Percentiles rank a stretch among this genome's conserved stretches.
Conservation (phyloP, 1,140 invertebrate species). For the Heliconius nattereri region DNA sequence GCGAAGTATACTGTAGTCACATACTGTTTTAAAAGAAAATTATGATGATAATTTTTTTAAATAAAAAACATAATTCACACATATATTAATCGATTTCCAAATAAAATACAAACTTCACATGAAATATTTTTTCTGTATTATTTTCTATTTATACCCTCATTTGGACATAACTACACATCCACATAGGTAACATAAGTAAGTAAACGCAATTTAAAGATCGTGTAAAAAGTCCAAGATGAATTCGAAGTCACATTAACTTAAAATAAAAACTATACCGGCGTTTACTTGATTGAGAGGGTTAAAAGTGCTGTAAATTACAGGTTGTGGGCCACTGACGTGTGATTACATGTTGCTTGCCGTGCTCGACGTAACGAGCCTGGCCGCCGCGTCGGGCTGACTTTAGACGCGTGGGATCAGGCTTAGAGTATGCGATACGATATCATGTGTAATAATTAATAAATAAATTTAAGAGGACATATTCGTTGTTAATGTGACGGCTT, state of each 20-base stretch:
- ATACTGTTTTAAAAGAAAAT: too few species aligned
- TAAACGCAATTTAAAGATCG: constrained; percentile 9
- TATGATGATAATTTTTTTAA: too few species aligned
- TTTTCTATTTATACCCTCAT: too few species aligned
- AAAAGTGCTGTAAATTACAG: constrained; percentile 66
- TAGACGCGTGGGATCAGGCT: constrained; percentile 23
- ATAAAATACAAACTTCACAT: too few species aligned
- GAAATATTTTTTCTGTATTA: too few species aligned
- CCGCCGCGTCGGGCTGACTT: constrained; percentile 36
- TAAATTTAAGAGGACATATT: too few species aligned
- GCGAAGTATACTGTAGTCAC: too few species aligned
- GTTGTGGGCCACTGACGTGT: constrained; percentile 46
- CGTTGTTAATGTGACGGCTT: too few species aligned
- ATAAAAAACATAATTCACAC: too few species aligned
- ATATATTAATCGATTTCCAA: too few species aligned
- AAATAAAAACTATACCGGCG: constrained; percentile 47
- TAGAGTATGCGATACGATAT: neutral
- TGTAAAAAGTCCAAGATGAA: constrained; percentile 33
- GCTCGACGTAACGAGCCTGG: constrained; percentile 48
- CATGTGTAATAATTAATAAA: too few species aligned
- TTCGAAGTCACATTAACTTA: constrained; percentile 42
- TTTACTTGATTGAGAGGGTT: constrained; percentile 60
- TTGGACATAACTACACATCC: neutral
- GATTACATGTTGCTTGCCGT: constrained; percentile 52
- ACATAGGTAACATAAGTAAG: neutral